Evolutionary conservation across 2,113 vertebrate species (phyloP).

Genomic region (Actenoides lindsayi): DNA sequence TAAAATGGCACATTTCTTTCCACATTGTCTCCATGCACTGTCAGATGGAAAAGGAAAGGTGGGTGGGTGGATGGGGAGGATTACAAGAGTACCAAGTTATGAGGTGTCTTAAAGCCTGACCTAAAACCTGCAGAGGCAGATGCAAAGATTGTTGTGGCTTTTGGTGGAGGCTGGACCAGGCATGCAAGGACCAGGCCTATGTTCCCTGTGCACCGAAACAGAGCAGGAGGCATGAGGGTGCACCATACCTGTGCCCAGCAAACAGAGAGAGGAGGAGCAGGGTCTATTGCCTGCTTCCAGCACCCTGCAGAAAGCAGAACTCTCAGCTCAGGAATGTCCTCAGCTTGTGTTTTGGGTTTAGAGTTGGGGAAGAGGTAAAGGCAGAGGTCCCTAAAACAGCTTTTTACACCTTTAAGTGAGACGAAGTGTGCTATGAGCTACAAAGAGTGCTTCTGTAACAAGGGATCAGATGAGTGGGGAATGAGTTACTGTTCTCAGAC

Average conservation of each 20-base stretch:
- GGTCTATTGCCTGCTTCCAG: neutral
- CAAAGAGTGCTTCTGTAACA: neutral
- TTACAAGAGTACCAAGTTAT: neutral
- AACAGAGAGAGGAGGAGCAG: neutral
- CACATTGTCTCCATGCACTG: neutral
- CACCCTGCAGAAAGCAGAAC: neutral
- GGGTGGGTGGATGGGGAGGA: neutral
- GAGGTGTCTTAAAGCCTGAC: neutral
- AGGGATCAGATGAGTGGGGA: neutral
- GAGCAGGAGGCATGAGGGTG: neutral
- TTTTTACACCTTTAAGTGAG: neutral
- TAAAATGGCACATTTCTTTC: conserved; percentile 4
- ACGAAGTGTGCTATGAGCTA: neutral
- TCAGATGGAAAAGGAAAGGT: neutral
- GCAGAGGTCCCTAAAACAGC: neutral
- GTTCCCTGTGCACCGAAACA: neutral
- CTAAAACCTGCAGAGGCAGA: neutral
- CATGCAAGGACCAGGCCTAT: accelerated
- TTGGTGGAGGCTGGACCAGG: neutral
- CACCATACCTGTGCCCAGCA: neutral
- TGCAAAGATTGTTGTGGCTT: neutral
- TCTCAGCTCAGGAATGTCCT: neutral
- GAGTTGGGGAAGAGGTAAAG: neutral
- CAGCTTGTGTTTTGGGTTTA: neutral
- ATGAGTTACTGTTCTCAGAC: neutral